Evolutionary conservation across 1,140 invertebrate genomes (phyloP), one percentile per base, ranked within the genome.

Genomic region (Tachypleus tridentatus): DNA sequence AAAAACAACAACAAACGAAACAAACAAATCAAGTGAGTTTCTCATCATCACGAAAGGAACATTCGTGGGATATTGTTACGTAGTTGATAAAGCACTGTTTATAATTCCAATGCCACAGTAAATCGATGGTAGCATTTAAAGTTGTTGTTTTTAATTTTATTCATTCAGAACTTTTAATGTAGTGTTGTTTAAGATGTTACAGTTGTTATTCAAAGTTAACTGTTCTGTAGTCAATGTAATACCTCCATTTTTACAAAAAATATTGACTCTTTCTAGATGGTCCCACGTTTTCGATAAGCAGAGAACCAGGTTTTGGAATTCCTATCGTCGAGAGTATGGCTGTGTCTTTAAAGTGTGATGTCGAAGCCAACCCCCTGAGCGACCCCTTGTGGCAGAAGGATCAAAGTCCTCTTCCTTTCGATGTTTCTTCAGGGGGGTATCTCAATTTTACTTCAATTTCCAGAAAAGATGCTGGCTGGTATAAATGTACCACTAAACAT

Each of bases 331-430:
- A 91, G 76, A 88, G 89, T 56, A 88, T 89, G 76, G 83, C 87
- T 51, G 87, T 92, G 68, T 89, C 88, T 56, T 77, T 94, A 62
- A 87, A 89, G 77, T 94, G 91, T 76, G 89, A 91, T 73, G 88
- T 93, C 64, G 89, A 93, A 78, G 88, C 90, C 70, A 93, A 93
- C 80, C 91, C 91, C 51, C 83, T 86, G 51, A 87, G 87, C n/a
- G 79, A 82, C n/a, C 88, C 90, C 48, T 80, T 86, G 71, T 94
- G 91, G 91, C 83, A 89, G 72, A 84, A 87, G 75, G 71, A 72
- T 49, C 66, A 67, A 49, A 66, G 66, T 6, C 69, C 69, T 9
- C 29, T 29, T 29, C 29, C 29, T 29, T 29, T 29, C 29, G 82
- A 81, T 70, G 85, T 84, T 80, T 84, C 80, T 70, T 82, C 81